Base-by-base conservation (phyloP, 1,140 invertebrate genomes). In the Druon quercuslanigerum region DNA sequence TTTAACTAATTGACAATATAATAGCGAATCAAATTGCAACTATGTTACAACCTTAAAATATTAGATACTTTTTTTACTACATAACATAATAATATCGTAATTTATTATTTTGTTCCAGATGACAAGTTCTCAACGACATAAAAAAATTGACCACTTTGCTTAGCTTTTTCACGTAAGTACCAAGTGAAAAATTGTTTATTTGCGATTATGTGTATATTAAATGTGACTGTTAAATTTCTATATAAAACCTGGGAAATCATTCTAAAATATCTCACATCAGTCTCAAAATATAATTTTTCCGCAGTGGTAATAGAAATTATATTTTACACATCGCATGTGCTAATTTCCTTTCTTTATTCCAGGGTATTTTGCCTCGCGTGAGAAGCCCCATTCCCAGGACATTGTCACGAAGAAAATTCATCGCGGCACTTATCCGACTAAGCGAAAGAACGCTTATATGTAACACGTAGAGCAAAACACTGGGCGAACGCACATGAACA, bases 331-430 rank as follows among this genome's bases (percentile, higher is more conserved):
- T n/a, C 60, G 33, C 9, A 66, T 66, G 25, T 19, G 14, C 25
- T 33, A 33, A 40, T 66, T 66, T 40, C 40, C 40, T 33, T 6
- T 25, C 25, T 60, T 40, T 16, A n/a, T 66, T 13, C 25, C 20
- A 13, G 16, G 33, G 33, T 46, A 25, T 66, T 66, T 66, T n/a
- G 60, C 25, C 40, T 66, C 40, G 60, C 60, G 60, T 66, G 60
- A 66, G 60, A 25, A 7, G 25, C n/a, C 40, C 60, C 40, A 40
- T 66, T 66, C 40, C 40, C 25, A 25, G 40, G 25, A 40, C 60
- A 66, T 66, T 40, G 60, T 40, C 60, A 66, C 60, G 25, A 66
- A 66, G 60, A 66, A 66, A 66, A 66, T 66, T 66, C 60, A 66
- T 66, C 60, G 60, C 33, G 33, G 60, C 60, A 66, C 60, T 66